Percentiles rank a stretch among this genome's conserved stretches.
Conservation (phyloP, 2,797 vertebrate species). For the Chaunax sp. region DNA sequence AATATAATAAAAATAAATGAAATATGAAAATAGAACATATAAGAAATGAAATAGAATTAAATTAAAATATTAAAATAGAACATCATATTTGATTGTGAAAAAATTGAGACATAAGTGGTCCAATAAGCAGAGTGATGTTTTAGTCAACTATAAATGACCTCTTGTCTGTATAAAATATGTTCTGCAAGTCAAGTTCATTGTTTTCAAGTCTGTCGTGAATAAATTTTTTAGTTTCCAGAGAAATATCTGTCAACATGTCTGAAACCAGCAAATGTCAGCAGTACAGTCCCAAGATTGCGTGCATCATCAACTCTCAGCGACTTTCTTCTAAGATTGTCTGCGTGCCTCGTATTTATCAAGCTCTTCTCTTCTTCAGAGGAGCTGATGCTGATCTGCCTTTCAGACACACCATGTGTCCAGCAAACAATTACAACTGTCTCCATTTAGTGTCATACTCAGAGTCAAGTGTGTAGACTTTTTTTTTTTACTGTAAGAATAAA, state of each 20-base stretch:
- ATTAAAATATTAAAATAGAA: too few species aligned
- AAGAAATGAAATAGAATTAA: too few species aligned
- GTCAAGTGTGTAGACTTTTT: too few species aligned
- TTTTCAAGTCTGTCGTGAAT: constrained; percentile 1
- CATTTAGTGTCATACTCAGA: too few species aligned
- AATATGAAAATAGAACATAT: neutral
- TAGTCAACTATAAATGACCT: too few species aligned
- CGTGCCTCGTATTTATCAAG: constrained; percentile 11
- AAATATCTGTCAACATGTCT: constrained; percentile 7
- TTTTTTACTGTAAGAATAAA: too few species aligned
- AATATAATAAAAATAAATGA: too few species aligned
- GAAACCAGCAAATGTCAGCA: constrained; percentile 1
- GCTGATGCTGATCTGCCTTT: too few species aligned
- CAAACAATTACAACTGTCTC: too few species aligned
- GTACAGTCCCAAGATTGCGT: neutral
- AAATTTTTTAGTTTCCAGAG: constrained; percentile 9
- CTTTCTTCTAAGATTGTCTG: constrained; percentile 34
- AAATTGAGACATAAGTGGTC: neutral
- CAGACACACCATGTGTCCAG: too few species aligned
- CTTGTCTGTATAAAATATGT: neutral
- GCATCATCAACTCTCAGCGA: constrained; percentile 14
- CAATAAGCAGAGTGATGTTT: too few species aligned
- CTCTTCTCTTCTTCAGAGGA: too few species aligned
- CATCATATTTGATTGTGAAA: neutral
- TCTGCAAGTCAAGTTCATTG: neutral